Conservation (phyloP, 2,113 vertebrate genomes). For the Carassius gibelio region DNA sequence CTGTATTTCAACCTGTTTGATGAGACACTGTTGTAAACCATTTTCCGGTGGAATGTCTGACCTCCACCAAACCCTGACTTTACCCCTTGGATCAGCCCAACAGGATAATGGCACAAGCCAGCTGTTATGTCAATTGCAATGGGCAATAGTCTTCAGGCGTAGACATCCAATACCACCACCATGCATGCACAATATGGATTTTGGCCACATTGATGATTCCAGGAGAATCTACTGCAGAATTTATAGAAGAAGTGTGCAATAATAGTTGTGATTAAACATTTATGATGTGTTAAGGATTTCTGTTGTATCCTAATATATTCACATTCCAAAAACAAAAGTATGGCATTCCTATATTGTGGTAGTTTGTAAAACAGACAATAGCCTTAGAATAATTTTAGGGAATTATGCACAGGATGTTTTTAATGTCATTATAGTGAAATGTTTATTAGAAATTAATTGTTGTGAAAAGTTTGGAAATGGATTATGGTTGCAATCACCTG, state of each 20-base stretch:
- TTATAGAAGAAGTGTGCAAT: neutral
- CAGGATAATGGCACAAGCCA: neutral
- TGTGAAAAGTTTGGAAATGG: neutral
- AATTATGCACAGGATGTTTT: neutral
- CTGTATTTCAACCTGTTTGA: conserved; percentile 21
- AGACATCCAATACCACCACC: neutral
- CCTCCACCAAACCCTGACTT: conserved; percentile 7
- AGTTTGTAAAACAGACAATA: neutral
- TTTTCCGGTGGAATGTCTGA: conserved; percentile 16
- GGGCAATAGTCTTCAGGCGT: neutral
- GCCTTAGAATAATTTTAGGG: neutral
- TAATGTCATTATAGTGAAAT: neutral
- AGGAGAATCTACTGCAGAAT: neutral
- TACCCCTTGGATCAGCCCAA: neutral
- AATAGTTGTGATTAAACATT: neutral
- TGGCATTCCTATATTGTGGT: neutral
- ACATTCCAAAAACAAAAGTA: neutral
- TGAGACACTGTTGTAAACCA: conserved; percentile 17
- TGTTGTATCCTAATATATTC: neutral
- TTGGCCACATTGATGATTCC: conserved; percentile 3
- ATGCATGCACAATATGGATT: neutral
- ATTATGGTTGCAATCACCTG: neutral
- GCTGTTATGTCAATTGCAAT: conserved; percentile 12
- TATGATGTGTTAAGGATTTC: neutral
- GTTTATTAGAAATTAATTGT: conserved; percentile 6